Base-by-base conservation (phyloP, 1,140 invertebrate genomes). In the Babylonia areolata region DNA sequence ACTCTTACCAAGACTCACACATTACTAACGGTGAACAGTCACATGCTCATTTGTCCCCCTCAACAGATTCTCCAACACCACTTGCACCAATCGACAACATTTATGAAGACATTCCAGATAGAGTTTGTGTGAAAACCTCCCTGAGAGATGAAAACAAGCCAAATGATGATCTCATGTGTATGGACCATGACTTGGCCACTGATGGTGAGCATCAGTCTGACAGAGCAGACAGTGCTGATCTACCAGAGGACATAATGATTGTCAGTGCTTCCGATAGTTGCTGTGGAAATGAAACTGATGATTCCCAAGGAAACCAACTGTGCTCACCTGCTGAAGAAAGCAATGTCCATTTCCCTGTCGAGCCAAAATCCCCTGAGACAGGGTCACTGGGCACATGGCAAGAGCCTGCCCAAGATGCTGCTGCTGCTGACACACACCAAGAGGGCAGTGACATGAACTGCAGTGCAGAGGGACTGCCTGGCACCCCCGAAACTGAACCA, bases 181-280 rank as follows among this genome's bases (percentile, higher is more conserved):
- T 80, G 1, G 78, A 80, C 33, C 42, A 80, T 46, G 78, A 80
- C 46, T 42, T 40, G 23, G 40, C 78, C 17, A 3, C 75, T 17
- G 75, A 77, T 39, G 37, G 35, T 77, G 75, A 77, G 1, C 23
- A 3, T 37, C 71, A 33, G n/a, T 73, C 71, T 73, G 71, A 73
- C 1, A 39, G 37, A 77, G 9, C 75, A 1, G 46, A 51, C 28
- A 80, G n/a, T 40, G 37, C 3, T n/a, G 78, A 80, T n/a, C 64
- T 84, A 6, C 82, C 82, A 46, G 82, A 73, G 35, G 82, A 84
- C 39, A 37, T 84, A 17, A 84, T 84, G 82, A 84, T 84, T n/a
- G 82, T 84, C 17, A 84, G 82, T 42, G 82, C 82, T 28, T 84
- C 82, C 11, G 82, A 84, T 39, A 84, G 82, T 46, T 42, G 71